Conservation (phyloP, 2,888 invertebrate species). For the Tribolium freemani region DNA sequence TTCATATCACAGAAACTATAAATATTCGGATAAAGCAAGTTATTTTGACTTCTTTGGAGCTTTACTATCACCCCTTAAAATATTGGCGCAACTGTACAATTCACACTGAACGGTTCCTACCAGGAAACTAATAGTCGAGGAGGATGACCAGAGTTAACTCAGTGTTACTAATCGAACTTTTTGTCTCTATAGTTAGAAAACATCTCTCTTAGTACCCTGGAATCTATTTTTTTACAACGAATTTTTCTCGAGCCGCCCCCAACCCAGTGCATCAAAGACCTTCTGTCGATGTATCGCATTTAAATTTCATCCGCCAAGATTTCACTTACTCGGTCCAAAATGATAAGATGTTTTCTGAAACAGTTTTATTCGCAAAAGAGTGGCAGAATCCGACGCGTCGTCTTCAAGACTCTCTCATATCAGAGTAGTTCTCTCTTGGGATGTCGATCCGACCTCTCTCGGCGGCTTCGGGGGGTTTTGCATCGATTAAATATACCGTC, state of each 20-base stretch:
- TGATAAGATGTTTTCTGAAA: slow-evolving; percentile 26
- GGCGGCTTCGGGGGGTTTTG: slow-evolving; percentile 6
- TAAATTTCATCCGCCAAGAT: background rate
- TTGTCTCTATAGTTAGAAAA: too few species aligned
- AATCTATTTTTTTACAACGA: background rate
- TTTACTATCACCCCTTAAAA: too few species aligned
- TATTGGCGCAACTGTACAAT: too few species aligned
- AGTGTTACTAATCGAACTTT: too few species aligned
- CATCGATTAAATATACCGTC: slow-evolving; percentile 27
- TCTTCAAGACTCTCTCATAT: slow-evolving; percentile 5
- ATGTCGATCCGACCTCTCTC: background rate
- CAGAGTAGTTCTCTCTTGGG: background rate
- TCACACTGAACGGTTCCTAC: too few species aligned
- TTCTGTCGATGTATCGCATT: background rate
- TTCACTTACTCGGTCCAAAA: background rate
- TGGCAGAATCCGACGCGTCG: background rate
- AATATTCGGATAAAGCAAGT: too few species aligned
- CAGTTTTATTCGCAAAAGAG: slow-evolving; percentile 18
- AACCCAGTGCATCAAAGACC: background rate
- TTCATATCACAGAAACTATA: too few species aligned
- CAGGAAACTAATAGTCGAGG: too few species aligned
- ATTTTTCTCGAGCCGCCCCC: background rate
- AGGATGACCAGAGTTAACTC: too few species aligned
- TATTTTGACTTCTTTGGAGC: too few species aligned
- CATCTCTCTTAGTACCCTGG: too few species aligned